phyloP scores from a whole-genome alignment of 2,888 invertebrate species.

The Mactromeris polynyma region DNA sequence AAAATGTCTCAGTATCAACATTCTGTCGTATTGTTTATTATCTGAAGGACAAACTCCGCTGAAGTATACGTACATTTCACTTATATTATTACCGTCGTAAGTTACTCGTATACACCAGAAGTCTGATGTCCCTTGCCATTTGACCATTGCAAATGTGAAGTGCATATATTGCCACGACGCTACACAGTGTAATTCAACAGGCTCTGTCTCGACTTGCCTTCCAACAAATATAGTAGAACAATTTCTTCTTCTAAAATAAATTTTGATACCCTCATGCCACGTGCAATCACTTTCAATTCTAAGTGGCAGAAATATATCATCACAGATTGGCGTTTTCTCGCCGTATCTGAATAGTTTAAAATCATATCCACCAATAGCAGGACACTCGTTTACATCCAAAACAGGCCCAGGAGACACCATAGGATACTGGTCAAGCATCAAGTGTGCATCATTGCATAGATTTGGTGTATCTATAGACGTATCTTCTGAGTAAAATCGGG shows the following conservation, averaged over 20 bases:
- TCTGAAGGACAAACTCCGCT: slow-evolving; percentile 62
- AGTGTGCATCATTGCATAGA: slow-evolving; percentile 53
- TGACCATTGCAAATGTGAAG: slow-evolving; percentile 63
- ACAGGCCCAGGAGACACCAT: slow-evolving; percentile 64
- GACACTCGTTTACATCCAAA: slow-evolving; percentile 47
- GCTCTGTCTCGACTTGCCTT: slow-evolving; percentile 22
- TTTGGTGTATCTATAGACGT: slow-evolving; percentile 7
- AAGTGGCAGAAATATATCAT: slow-evolving; percentile 66
- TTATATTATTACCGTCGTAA: slow-evolving; percentile 15
- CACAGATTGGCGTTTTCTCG: slow-evolving; percentile 58
- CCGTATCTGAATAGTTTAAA: slow-evolving; percentile 62
- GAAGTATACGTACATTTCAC: slow-evolving; percentile 63
- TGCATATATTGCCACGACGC: slow-evolving; percentile 60
- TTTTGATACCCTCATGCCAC: slow-evolving; percentile 58
- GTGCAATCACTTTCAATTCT: slow-evolving; percentile 69
- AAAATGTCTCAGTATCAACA: slow-evolving; percentile 62
- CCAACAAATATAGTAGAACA: slow-evolving; percentile 54
- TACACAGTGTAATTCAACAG: slow-evolving; percentile 56
- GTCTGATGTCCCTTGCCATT: slow-evolving; percentile 53
- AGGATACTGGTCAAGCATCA: slow-evolving; percentile 60
- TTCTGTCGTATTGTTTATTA: slow-evolving; percentile 39
- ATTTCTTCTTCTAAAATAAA: slow-evolving; percentile 65
- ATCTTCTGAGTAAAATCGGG: slow-evolving; percentile 32
- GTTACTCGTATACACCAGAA: slow-evolving; percentile 64
- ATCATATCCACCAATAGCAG: slow-evolving; percentile 62